Percentiles rank a stretch among this genome's conserved stretches.
Evolutionary conservation across 2,113 vertebrate genomes (phyloP).

Genomic region (Mobula hypostoma): DNA sequence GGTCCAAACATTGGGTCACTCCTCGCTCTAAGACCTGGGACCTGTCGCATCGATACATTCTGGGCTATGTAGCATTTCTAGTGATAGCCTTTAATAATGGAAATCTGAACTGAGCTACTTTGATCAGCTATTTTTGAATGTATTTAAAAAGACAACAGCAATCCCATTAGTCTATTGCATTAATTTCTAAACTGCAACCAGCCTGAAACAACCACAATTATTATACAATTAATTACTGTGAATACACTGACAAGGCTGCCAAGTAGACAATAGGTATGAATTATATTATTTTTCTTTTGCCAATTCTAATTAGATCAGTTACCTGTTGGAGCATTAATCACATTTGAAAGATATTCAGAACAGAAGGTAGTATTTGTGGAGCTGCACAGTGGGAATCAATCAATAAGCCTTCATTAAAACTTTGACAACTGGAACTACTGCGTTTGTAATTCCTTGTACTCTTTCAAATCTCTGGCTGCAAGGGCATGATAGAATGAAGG

Average conservation of each 20-base stretch:
- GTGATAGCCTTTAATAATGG: not conserved
- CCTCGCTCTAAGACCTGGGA: no score
- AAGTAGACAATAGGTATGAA: not conserved
- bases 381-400: not conserved
- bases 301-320: not conserved
- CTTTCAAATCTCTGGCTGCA: not conserved
- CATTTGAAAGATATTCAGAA: not conserved
- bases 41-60: no score
- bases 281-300: not conserved
- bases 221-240: not conserved
- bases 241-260: not conserved
- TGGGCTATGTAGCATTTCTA: not conserved
- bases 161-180: not conserved
- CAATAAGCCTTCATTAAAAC: not conserved
- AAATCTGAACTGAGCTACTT: not conserved
- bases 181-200: not conserved
- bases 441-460: not conserved
- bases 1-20: no score
- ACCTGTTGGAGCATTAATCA: not conserved
- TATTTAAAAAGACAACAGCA: not conserved
- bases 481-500: not conserved
- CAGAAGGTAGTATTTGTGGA: not conserved
- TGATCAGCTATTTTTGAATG: not conserved
- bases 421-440: not conserved
- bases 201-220: not conserved